Evolutionary conservation across 2,113 vertebrate species (phyloP).

Genomic region (Pluvialis apricaria): DNA sequence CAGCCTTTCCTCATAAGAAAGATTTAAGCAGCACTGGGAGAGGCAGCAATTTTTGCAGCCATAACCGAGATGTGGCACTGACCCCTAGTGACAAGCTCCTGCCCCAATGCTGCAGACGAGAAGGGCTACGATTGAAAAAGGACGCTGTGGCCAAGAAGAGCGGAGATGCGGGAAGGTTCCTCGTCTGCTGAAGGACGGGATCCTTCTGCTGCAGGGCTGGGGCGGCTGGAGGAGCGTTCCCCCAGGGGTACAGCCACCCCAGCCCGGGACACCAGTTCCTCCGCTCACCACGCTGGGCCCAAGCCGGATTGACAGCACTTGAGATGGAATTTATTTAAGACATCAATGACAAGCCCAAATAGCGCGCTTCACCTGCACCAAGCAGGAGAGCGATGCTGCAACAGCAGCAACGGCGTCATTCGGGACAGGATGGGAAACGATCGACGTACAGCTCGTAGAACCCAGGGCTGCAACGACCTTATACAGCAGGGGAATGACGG

Average conservation of each 20-base stretch:
- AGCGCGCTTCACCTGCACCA: not conserved
- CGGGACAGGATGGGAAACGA: not conserved
- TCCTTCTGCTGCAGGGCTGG: not conserved
- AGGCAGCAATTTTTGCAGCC: not conserved
- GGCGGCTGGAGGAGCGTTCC: not conserved
- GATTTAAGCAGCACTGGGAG: not conserved
- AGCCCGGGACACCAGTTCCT: not conserved
- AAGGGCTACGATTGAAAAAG: fast-evolving
- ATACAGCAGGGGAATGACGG: not conserved
- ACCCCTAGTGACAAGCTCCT: conserved; percentile 49
- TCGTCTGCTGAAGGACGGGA: fast-evolving
- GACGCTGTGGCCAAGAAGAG: fast-evolving
- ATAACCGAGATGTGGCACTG: conserved; percentile 45
- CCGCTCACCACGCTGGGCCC: not conserved
- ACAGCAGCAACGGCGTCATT: not conserved
- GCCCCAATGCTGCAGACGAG: not conserved
- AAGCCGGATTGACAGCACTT: fast-evolving
- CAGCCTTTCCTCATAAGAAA: too few species aligned
- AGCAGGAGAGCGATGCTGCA: not conserved
- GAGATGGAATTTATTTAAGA: not conserved
- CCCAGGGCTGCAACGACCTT: fast-evolving
- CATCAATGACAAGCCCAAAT: not conserved
- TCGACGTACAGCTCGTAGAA: fast-evolving
- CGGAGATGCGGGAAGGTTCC: fast-evolving
- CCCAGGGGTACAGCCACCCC: fast-evolving